Evolutionary conservation across 2,888 invertebrate genomes (phyloP), one percentile per base, ranked within the genome.

Genomic region (Drosophila hamatofila): DNA sequence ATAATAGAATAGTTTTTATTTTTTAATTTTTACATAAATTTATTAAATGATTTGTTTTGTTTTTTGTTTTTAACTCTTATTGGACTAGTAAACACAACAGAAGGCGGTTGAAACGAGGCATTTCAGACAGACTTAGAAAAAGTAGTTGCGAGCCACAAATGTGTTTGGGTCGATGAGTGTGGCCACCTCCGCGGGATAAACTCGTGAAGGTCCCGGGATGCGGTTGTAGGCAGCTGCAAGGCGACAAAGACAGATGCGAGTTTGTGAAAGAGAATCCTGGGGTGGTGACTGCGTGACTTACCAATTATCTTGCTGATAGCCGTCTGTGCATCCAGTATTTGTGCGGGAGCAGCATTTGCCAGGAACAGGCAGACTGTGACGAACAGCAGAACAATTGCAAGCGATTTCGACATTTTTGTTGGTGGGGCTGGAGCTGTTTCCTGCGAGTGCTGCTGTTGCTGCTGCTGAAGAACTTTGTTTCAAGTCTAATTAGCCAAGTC

Each of bases 231-330:
- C 78, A 63, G 77, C 86, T 87, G 64, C 8, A 62, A 8, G 7
- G 39, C 27, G 1, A 41, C 21, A 3, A 21, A 66, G 33, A 0
- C 2, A 23, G 23, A 35, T 33, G 7, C 25, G 37, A 7, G 9
- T 12, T 3, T 23, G 12, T 14, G 30, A 14, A 1, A 3, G 30
- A 14, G 12, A 11, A 12, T 21, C 5, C 21, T 21, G 18, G 0
- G 18, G 12, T 1, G 16, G 9, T n/a, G 35, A 25, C 2, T 1
- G n/a, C 1, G 12, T 14, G 4, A 59, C 80, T 74, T 56, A 87
- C 86, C 88, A 58, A 88, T 87, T 21, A 87, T 87, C 64, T 86
- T 88, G n/a, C 66, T 78, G 30, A 87, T 83, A 42, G 82, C 70
- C 0, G 88, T 82, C 41, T 86, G 62, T 2, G 88, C 86, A 48